Percentiles rank a stretch among this genome's conserved stretches.
phyloP scores from a whole-genome alignment of 2,888 invertebrate species.

The Drosophila phalerata region DNA sequence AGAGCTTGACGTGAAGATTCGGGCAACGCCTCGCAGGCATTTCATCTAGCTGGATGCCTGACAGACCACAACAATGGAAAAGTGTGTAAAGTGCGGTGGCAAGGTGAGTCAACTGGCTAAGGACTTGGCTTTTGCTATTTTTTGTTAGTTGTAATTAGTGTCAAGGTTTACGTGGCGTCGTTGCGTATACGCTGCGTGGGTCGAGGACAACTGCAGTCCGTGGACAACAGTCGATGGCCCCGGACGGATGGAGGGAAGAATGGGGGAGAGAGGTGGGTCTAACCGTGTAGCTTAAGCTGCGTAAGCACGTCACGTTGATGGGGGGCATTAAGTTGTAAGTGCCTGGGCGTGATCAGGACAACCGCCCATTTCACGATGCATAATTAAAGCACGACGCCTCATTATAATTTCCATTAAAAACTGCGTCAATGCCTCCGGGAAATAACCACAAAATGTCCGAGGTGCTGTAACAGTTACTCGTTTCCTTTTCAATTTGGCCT shows the following conservation, averaged over 20 bases:
- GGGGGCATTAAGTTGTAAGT: slow-evolving; percentile 73
- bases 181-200: slow-evolving; percentile 54
- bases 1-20: slow-evolving; percentile 41
- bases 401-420: slow-evolving; percentile 81
- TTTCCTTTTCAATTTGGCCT: slow-evolving; percentile 13
- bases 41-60: slow-evolving; percentile 12
- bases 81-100: slow-evolving; percentile 6
- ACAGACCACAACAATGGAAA: slow-evolving; percentile 40
- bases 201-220: slow-evolving; percentile 15
- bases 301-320: slow-evolving; percentile 66
- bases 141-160: slow-evolving; percentile 70
- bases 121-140: slow-evolving; percentile 20
- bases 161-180: slow-evolving; percentile 59
- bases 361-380: slow-evolving; percentile 52
- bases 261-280: neutral
- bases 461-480: slow-evolving; percentile 23
- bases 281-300: slow-evolving; percentile 38
- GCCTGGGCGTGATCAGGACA: slow-evolving; percentile 52
- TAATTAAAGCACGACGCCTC: slow-evolving; percentile 75
- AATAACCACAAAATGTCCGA: slow-evolving; percentile 36
- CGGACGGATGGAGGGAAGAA: neutral
- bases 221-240: neutral
- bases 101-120: slow-evolving; percentile 40
- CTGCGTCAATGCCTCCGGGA: slow-evolving; percentile 32
- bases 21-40: slow-evolving; percentile 28